A percentile compares a stretch with the other conserved stretches of the same genome.
Conservation (phyloP, 1,140 invertebrate genomes). For the Brachionus asplanchnoidis region DNA sequence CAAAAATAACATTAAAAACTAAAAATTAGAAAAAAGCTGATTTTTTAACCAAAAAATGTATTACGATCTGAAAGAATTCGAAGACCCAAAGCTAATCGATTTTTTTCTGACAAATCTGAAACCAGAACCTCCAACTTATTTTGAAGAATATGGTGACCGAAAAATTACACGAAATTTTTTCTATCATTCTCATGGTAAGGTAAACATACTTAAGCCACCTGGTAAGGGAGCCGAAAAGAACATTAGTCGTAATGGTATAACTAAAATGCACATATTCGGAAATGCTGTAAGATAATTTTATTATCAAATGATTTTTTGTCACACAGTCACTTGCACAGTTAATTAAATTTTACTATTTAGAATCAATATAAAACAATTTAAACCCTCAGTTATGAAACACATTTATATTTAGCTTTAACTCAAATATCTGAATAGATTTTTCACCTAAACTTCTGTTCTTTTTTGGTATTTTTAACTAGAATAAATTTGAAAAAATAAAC, state of each 20-base stretch:
- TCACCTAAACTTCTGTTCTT: no score
- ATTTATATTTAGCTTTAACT: no score
- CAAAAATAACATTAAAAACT: neutral
- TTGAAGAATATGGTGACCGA: neutral
- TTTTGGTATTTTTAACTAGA: no score
- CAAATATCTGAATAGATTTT: no score
- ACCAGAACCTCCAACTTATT: neutral
- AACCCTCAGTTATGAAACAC: no score
- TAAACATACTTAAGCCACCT: neutral
- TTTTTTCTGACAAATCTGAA: neutral
- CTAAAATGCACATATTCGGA: conserved; percentile 9
- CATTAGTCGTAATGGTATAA: neutral
- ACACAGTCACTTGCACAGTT: no score
- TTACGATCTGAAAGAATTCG: conserved; percentile 2
- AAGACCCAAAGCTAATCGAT: conserved; percentile 1
- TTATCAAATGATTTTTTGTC: no score
- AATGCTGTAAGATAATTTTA: neutral
- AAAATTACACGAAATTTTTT: conserved; percentile 10
- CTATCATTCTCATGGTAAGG: neutral
- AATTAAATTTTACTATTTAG: no score
- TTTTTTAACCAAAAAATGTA: neutral
- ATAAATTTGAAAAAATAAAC: no score
- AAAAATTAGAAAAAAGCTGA: neutral
- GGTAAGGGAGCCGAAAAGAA: neutral
- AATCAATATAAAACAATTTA: no score